A percentile compares a stretch with the other conserved stretches of the same genome.
phyloP scores from a whole-genome alignment of 2,113 vertebrate species.

The Azemiops feae region DNA sequence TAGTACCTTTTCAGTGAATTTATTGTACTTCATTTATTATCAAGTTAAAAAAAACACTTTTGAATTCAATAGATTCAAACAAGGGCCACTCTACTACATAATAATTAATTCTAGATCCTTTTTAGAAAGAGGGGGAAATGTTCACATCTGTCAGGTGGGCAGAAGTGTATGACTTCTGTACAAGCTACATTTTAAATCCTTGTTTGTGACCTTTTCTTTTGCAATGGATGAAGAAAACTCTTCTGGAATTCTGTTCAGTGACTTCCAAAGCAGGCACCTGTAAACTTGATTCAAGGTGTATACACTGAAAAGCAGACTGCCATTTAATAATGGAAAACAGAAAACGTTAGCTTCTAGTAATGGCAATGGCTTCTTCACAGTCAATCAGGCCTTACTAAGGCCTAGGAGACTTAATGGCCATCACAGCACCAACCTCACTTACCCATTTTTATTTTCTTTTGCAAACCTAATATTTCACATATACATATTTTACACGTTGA shows the following conservation, averaged over 20 bases:
- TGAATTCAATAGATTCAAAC: conserved; percentile 79
- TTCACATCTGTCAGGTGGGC: conserved; percentile 71
- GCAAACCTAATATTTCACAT: conserved; percentile 75
- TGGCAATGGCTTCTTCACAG: conserved; percentile 69
- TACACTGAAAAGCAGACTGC: conserved; percentile 49
- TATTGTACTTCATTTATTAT: conserved; percentile 82
- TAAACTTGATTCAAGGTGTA: conserved; percentile 56
- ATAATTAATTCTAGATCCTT: conserved; percentile 75
- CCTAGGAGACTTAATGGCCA: conserved; percentile 68
- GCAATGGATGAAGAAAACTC: conserved; percentile 33
- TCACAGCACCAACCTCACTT: conserved; percentile 68
- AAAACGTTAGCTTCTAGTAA: conserved; percentile 46
- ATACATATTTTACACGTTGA: conserved; percentile 73
- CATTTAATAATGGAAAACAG: conserved; percentile 58
- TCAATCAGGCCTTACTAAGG: conserved; percentile 56
- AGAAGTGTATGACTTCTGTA: conserved; percentile 68
- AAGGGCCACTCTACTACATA: conserved; percentile 74
- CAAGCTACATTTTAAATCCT: conserved; percentile 65
- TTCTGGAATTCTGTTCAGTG: conserved; percentile 59
- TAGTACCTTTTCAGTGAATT: conserved; percentile 73
- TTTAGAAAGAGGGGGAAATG: conserved; percentile 63
- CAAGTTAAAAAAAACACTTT: conserved; percentile 73
- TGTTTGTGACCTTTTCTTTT: conserved; percentile 37
- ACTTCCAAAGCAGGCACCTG: conserved; percentile 54
- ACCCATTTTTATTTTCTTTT: conserved; percentile 51